Conservation (phyloP, 1,140 invertebrate species). For the Bombus huntii region DNA sequence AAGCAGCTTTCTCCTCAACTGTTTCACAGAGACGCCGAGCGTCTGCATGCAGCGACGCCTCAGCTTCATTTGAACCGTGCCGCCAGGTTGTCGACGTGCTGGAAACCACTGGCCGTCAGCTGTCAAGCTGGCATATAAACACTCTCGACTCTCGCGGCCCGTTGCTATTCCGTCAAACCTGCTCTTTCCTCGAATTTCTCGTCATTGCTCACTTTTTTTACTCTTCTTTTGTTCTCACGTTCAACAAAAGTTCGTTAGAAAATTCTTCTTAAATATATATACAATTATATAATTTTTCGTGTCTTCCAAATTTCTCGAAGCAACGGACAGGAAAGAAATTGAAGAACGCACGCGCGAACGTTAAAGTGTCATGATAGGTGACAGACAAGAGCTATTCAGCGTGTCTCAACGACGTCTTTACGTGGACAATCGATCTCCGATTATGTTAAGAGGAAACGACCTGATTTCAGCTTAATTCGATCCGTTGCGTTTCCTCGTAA, state of each 20-base stretch:
- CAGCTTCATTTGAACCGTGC: constrained; percentile 81
- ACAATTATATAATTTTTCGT: too few relatives aligned
- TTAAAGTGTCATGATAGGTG: constrained; percentile 9
- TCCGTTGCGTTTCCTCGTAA: constrained; percentile 32
- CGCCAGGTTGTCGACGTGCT: constrained; percentile 78
- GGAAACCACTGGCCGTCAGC: constrained; percentile 75
- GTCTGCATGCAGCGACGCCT: constrained; percentile 81
- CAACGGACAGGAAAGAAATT: too few relatives aligned
- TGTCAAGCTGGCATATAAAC: constrained; percentile 75
- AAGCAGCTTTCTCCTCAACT: constrained; percentile 79
- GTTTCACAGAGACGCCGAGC: constrained; percentile 81
- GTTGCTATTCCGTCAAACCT: not conserved
- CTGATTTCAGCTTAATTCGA: constrained; percentile 58
- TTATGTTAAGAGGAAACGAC: constrained; percentile 52
- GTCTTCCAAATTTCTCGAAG: too few relatives aligned
- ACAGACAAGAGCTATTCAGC: too few relatives aligned
- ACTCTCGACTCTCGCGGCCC: constrained; percentile 47
- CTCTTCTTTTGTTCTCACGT: not conserved
- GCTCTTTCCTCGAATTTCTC: constrained; percentile 28
- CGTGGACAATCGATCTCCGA: constrained; percentile 46
- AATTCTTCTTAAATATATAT: too few relatives aligned
- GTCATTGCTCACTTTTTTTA: constrained; percentile 25
- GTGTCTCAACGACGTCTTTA: not conserved
- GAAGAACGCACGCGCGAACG: not conserved
- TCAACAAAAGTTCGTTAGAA: not conserved